Evolutionary conservation across 92 coral and sea anemone species (phyloP).

Genomic region (Heliopora coerulea): DNA sequence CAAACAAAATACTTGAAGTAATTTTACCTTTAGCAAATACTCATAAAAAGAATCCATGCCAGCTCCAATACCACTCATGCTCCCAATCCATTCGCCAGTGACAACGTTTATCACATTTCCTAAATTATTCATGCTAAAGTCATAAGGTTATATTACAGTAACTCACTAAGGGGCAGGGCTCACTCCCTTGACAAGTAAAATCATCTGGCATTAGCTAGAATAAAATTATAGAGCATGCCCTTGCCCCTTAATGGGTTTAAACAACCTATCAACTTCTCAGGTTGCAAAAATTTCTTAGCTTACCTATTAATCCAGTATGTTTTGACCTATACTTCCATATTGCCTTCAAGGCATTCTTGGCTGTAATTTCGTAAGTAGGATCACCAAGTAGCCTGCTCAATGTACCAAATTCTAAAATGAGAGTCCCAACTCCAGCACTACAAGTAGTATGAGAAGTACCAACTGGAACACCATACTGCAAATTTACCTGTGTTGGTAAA

Average conservation of each 20-base stretch:
- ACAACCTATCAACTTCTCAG: background rate
- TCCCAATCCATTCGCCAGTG: conserved; percentile 83
- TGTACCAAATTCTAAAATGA: conserved; percentile 87
- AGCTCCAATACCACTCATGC: conserved; percentile 98
- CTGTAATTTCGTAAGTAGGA: conserved; percentile 84
- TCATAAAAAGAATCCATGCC: conserved; percentile 96
- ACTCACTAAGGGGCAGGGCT: too few relatives aligned
- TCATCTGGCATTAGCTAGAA: too few relatives aligned
- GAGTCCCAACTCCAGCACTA: conserved; percentile 89
- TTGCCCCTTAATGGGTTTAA: background rate
- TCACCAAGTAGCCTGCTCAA: conserved; percentile 87
- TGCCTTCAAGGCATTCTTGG: conserved; percentile 75
- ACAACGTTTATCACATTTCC: conserved; percentile 81
- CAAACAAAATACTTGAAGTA: background rate
- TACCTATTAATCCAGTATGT: conserved; percentile 83
- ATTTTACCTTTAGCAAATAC: conserved; percentile 85
- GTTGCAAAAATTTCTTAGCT: too few relatives aligned
- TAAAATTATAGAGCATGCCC: too few relatives aligned
- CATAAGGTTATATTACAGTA: background rate
- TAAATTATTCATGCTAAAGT: conserved; percentile 8
- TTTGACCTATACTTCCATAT: conserved; percentile 79
- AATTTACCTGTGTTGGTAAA: conserved; percentile 73
- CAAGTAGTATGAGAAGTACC: conserved; percentile 70
- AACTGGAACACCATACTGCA: conserved; percentile 69
- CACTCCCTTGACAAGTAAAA: too few relatives aligned